Base-by-base conservation (phyloP, 2,888 invertebrate genomes). In the Scotopteryx bipunctaria region DNA sequence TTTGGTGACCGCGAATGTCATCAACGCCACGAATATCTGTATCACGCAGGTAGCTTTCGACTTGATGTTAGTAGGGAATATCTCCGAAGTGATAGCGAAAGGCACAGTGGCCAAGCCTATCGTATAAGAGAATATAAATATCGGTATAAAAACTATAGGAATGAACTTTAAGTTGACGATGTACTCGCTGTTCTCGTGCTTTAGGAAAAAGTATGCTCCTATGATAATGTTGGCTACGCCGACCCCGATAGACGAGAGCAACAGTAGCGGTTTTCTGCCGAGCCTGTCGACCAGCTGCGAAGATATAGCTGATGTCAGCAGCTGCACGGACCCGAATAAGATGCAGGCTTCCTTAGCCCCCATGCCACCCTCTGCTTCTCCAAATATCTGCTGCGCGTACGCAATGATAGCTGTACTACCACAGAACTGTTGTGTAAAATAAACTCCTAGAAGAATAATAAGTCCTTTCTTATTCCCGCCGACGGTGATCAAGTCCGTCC, bases 21-120 rank as follows among this genome's bases (percentile, higher is more conserved):
- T 90, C 32, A 91, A 67, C 41, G 93, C 92, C 21, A 92, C 93
- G 59, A 91, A 90, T 67, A 93, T 90, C 48, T 93, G 92, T 43
- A 92, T 92, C 3, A 93, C 84, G 56, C 93, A 93, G 17, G 93
- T 92, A 0, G 94, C 93, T 53, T 92, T 88, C 0, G 94, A 93
- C 66, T 94, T 92, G 14, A 92, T 93, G 61, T 92, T 88, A 2
- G 92, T 83, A 31, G 94, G 92, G 72, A 94, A 93, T 69, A 94
- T 86, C 78, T 94, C 93, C 2, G 92, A 92, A 31, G 93, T 91
- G 40, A 93, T 91, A 29, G 93, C 91, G 68, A 93, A 93, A 17
- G 93, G 93, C 61, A 93, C 86, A 2, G 93, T 93, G 0, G 93
- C 93, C 70, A 93, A 86, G 9, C 93, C 93, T 68, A 93, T 84